Conservation (phyloP, 1,140 invertebrate genomes). For the Atta texana region DNA sequence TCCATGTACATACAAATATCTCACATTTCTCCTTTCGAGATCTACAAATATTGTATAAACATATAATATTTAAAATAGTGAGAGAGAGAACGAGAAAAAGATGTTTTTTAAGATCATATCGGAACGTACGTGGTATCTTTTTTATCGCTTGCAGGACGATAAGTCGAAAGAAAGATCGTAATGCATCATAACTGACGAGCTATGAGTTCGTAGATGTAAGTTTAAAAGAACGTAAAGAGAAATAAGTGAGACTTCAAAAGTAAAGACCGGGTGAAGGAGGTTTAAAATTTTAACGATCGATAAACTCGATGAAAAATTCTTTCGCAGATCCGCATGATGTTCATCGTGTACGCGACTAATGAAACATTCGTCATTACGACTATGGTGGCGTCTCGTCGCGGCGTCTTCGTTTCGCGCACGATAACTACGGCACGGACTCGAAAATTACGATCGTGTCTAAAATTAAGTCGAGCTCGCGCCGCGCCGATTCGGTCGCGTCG, state of each 20-base stretch:
- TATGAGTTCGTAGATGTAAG: constrained; percentile 1
- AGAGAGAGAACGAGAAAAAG: background rate
- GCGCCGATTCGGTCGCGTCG: constrained; percentile 35
- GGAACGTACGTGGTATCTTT: background rate
- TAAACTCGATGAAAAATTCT: constrained; percentile 18
- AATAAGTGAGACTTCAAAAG: constrained; percentile 6
- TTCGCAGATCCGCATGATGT: background rate
- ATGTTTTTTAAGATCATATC: background rate
- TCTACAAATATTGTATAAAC: background rate
- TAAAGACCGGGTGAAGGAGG: background rate
- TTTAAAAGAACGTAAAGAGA: constrained; percentile 1
- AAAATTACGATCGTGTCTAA: constrained; percentile 53
- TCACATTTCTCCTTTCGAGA: too few species aligned
- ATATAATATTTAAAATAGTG: background rate
- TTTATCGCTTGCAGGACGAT: background rate
- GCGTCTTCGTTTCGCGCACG: constrained; percentile 6
- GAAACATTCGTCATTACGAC: constrained; percentile 19
- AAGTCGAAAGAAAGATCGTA: constrained; percentile 9
- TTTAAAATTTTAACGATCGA: constrained; percentile 32
- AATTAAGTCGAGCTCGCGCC: constrained; percentile 50
- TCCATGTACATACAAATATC: background rate
- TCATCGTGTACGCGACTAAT: constrained; percentile 18
- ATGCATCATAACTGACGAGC: constrained; percentile 13
- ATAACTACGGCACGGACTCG: constrained; percentile 21
- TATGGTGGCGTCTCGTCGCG: background rate